phyloP scores from a whole-genome alignment of 2,797 vertebrate species.

The Centroberyx gerrardi region DNA sequence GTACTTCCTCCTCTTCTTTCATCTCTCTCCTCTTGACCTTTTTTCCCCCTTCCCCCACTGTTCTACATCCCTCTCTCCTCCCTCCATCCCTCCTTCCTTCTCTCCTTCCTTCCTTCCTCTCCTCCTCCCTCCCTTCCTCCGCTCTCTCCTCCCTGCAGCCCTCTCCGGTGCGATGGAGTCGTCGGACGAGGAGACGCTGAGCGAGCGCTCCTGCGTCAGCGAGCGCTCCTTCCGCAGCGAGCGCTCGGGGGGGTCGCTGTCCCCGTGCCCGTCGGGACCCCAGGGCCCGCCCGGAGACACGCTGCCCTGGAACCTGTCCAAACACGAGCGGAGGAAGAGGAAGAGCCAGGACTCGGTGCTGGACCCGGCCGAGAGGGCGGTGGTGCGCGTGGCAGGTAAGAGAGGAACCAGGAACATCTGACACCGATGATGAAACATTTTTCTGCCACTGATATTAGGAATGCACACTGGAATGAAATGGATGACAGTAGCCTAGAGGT shows the following conservation, averaged over 20 bases:
- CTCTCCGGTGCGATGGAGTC: constrained; percentile 90
- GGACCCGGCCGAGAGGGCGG: constrained; percentile 97
- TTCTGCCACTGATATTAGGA: no score
- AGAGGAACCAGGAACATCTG: not conserved
- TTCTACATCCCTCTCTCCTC: constrained; percentile 7
- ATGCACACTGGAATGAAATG: no score
- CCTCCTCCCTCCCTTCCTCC: not conserved
- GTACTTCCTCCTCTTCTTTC: constrained; percentile 4
- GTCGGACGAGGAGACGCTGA: constrained; percentile 96
- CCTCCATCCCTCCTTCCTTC: constrained; percentile 20
- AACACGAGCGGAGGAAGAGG: constrained; percentile 96
- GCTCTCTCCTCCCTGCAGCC: constrained; percentile 52
- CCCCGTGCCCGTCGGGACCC: constrained; percentile 90
- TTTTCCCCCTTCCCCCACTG: constrained; percentile 39
- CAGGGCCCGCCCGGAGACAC: constrained; percentile 93
- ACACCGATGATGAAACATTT: no score
- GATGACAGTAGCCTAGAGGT: no score
- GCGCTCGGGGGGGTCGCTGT: constrained; percentile 94
- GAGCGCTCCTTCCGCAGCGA: constrained; percentile 95
- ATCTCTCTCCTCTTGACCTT: constrained; percentile 53
- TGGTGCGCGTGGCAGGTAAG: constrained; percentile 97
- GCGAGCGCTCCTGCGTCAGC: constrained; percentile 94
- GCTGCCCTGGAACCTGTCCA: constrained; percentile 96
- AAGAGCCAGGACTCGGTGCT: constrained; percentile 97
- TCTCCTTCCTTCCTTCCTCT: constrained; percentile 6